Percentiles rank a stretch among this genome's conserved stretches.
These are phyloP conservation scores for Drosophila aldrichi DNA, from an alignment of 2,888 invertebrate species.

Conservation along the genomic window DNA sequence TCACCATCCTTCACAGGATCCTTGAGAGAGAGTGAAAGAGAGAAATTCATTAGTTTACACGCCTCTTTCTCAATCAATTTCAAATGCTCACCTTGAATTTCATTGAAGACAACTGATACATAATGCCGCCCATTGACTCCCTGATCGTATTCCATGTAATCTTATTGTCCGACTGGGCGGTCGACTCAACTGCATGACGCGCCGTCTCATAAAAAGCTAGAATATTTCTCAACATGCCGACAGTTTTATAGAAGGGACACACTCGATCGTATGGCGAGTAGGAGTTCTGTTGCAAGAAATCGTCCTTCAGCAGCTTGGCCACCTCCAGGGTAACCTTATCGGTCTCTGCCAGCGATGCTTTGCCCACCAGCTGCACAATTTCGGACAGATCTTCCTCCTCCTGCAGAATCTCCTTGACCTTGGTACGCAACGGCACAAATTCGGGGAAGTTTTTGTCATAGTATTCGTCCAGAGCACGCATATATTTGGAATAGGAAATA, in stretches of 20 bases:
- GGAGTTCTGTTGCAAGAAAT: slow-evolving; percentile 99
- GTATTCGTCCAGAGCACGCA: slow-evolving; percentile 98
- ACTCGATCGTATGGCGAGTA: slow-evolving; percentile 97
- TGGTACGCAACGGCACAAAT: slow-evolving; percentile 97
- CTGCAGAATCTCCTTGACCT: slow-evolving; percentile 96
- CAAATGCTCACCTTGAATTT: slow-evolving; percentile 95
- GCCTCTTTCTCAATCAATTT: too few relatives aligned
- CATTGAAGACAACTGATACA: slow-evolving; percentile 99
- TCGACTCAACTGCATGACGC: slow-evolving; percentile 97
- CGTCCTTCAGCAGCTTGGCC: slow-evolving; percentile 98
- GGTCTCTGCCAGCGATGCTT: slow-evolving; percentile 98
- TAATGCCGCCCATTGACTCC: slow-evolving; percentile 96
- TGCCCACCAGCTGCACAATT: slow-evolving; percentile 99
- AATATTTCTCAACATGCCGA: slow-evolving; percentile 99
- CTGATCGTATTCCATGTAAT: slow-evolving; percentile 98
- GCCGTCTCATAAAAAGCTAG: slow-evolving; percentile 99
- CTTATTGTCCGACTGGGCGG: slow-evolving; percentile 99
- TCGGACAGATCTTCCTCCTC: slow-evolving; percentile 99
- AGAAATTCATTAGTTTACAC: not conserved
- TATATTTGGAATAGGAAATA: slow-evolving; percentile 99
- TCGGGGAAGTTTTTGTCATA: slow-evolving; percentile 99
- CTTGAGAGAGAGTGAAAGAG: slow-evolving; percentile 85
- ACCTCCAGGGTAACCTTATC: slow-evolving; percentile 99
- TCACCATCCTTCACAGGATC: slow-evolving; percentile 99
- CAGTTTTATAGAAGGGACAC: slow-evolving; percentile 99